A percentile compares a stretch with the other conserved stretches of the same genome.
phyloP scores from a whole-genome alignment of 2,797 vertebrate species.

The Scarus forsteni region DNA sequence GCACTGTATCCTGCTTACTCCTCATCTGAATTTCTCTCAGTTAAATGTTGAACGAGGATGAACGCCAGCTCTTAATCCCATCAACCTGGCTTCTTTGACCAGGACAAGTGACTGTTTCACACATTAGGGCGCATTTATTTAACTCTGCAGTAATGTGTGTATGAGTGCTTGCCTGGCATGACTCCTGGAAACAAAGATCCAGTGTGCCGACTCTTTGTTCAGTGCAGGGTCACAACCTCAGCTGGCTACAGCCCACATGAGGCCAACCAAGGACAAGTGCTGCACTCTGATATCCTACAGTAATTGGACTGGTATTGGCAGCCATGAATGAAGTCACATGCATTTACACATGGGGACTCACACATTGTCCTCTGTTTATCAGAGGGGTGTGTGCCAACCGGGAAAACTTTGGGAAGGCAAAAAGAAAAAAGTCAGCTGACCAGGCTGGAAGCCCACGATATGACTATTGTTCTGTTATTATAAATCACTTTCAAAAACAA shows the following conservation, averaged over 20 bases:
- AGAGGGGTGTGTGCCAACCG: conserved; percentile 32
- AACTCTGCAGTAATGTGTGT: not conserved
- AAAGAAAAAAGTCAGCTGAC: conserved; percentile 40
- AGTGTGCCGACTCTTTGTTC: conserved; percentile 39
- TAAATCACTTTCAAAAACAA: not conserved
- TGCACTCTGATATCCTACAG: conserved; percentile 41
- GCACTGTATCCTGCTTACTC: conserved; percentile 3
- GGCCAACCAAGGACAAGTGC: conserved; percentile 51
- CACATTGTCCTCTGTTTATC: conserved; percentile 58
- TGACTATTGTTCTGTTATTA: not conserved
- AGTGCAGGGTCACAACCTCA: conserved; percentile 21
- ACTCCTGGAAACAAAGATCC: conserved; percentile 8
- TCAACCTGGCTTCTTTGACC: not conserved
- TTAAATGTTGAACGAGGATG: too few species aligned
- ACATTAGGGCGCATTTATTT: not conserved
- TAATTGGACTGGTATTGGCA: conserved; percentile 49
- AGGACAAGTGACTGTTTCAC: not conserved
- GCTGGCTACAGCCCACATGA: conserved; percentile 36
- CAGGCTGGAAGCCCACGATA: conserved; percentile 15
- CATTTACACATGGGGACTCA: conserved; percentile 23
- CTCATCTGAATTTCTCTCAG: not conserved
- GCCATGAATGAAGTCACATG: conserved; percentile 38
- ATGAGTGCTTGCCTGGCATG: not conserved
- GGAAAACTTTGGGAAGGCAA: conserved; percentile 24
- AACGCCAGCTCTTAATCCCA: not conserved